Percentiles rank a stretch among this genome's conserved stretches.
phyloP scores from a whole-genome alignment of 37 sponge, comb jelly and placozoan genomes.

The Mnemiopsis leidyi region DNA sequence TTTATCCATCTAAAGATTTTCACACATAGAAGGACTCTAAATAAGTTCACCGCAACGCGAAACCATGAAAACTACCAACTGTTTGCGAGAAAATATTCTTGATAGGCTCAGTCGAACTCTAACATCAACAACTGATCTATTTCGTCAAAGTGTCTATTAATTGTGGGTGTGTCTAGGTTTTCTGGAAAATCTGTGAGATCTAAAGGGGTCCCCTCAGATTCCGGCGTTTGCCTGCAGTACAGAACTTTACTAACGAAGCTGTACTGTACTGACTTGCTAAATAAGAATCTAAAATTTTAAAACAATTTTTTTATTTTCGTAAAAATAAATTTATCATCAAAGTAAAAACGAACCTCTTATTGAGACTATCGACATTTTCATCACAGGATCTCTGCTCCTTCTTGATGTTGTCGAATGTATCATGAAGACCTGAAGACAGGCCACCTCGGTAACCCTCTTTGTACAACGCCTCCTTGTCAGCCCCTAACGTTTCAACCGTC shows the following conservation, averaged over 20 bases:
- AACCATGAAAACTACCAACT: neutral
- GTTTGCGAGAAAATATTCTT: neutral
- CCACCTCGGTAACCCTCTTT: constrained; percentile 60
- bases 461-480: constrained; percentile 64
- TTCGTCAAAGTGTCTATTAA: neutral
- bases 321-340: too few relatives aligned
- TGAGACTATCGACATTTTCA: constrained; percentile 3
- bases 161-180: neutral
- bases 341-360: constrained; percentile 51
- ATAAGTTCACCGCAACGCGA: too few relatives aligned
- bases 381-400: constrained; percentile 59
- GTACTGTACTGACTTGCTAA: neutral
- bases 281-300: too few relatives aligned
- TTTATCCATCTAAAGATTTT: too few relatives aligned
- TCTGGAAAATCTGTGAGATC: too few relatives aligned
- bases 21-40: too few relatives aligned
- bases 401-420: constrained; percentile 62
- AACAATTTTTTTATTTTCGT: too few relatives aligned
- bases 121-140: neutral
- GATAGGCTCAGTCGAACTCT: neutral
- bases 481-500: constrained; percentile 39
- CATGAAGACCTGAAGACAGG: constrained; percentile 44
- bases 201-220: too few relatives aligned
- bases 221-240: neutral
- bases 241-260: neutral